Evolutionary conservation across 2,113 vertebrate genomes (phyloP).

Genomic region (Vireo altiloquus): DNA sequence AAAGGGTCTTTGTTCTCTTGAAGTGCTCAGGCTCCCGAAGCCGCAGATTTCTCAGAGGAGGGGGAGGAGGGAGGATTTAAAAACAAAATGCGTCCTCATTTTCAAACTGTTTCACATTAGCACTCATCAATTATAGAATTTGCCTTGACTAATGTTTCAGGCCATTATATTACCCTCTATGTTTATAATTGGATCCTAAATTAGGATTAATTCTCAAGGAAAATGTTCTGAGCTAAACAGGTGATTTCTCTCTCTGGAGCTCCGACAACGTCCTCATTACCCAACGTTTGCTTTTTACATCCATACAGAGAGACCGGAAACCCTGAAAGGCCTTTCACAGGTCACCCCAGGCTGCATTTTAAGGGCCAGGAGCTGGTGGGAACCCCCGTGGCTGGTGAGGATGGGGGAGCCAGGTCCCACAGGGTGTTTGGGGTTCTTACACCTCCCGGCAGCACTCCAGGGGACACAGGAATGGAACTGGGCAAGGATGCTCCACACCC

Average conservation of each 20-base stretch:
- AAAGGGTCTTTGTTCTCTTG: slow-evolving; percentile 75
- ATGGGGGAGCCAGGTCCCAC: background rate
- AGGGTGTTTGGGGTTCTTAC: rapidly evolving
- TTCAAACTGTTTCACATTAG: slow-evolving; percentile 31
- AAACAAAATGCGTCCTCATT: slow-evolving; percentile 62
- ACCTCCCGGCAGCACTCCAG: background rate
- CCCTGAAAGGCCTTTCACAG: background rate
- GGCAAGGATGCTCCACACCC: background rate
- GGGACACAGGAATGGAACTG: rapidly evolving
- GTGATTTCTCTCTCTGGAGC: background rate
- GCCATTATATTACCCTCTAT: slow-evolving; percentile 26
- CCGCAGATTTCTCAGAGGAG: slow-evolving; percentile 54
- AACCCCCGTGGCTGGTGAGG: background rate
- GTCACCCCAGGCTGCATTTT: background rate
- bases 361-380: background rate
- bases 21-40: slow-evolving; percentile 59
- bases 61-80: slow-evolving; percentile 53
- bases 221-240: slow-evolving; percentile 9
- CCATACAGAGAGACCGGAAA: background rate
- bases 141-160: slow-evolving; percentile 57
- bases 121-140: slow-evolving; percentile 59
- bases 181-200: slow-evolving; percentile 54
- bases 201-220: slow-evolving; percentile 52
- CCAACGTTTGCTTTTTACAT: background rate
- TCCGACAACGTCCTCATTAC: background rate